Percentiles rank a stretch among this genome's conserved stretches.
These are phyloP conservation scores for Tapera naevia DNA, from an alignment of 2,797 vertebrate species.

Conservation along the genomic window DNA sequence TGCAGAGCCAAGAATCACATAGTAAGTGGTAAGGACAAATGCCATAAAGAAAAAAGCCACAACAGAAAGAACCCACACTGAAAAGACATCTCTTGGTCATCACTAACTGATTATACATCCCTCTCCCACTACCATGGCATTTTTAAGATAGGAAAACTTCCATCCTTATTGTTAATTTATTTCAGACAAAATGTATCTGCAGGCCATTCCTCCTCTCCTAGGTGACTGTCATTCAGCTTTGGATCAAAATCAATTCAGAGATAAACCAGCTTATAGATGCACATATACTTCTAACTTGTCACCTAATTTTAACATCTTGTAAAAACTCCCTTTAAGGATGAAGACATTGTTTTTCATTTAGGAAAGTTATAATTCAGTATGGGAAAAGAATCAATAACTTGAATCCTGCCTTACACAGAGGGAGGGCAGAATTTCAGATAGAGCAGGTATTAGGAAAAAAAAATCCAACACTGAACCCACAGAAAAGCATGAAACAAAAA, in stretches of 20 bases:
- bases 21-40: rapidly evolving
- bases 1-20: not conserved
- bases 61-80: not conserved
- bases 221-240: not conserved
- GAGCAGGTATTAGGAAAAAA: not conserved
- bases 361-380: not conserved
- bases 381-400: not conserved
- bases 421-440: not conserved
- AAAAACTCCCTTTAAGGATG: not conserved
- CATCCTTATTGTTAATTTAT: not conserved
- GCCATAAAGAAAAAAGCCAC: not conserved
- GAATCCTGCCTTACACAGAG: not conserved
- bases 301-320: not conserved
- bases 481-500: not conserved
- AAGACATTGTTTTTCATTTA: not conserved
- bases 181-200: not conserved
- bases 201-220: not conserved
- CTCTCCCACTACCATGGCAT: not conserved
- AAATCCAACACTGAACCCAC: not conserved
- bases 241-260: not conserved
- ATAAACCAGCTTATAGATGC: not conserved
- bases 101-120: not conserved
- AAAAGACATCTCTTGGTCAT: not conserved
- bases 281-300: not conserved
- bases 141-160: not conserved